Percentiles rank a stretch among this genome's conserved stretches.
These are phyloP conservation scores for Drosophila nigrodunni DNA, from an alignment of 1,140 invertebrate genomes.

Conservation along the genomic window DNA sequence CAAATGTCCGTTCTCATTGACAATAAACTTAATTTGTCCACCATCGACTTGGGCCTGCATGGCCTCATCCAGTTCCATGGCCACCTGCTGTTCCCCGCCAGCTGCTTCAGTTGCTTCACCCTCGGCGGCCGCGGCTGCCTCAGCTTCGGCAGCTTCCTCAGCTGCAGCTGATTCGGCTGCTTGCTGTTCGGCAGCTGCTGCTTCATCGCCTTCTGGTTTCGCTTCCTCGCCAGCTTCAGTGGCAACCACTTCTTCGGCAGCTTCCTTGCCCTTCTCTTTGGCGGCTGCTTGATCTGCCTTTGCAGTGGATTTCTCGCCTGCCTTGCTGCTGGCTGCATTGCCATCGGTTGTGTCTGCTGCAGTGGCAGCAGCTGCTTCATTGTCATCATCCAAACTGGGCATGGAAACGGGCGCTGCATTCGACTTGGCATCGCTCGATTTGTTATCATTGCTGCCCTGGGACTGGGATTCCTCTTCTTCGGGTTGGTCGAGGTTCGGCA, in stretches of 20 bases:
- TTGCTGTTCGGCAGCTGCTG: conserved; percentile 51
- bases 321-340: conserved; percentile 46
- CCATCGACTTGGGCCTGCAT: conserved; percentile 83
- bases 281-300: conserved; percentile 45
- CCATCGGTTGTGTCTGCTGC: conserved; percentile 47
- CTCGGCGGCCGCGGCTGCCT: conserved; percentile 33
- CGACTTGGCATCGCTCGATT: conserved; percentile 50
- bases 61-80: conserved; percentile 83
- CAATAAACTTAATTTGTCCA: conserved; percentile 84
- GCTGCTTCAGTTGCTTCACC: conserved; percentile 53
- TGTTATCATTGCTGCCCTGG: conserved; percentile 56
- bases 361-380: conserved; percentile 59
- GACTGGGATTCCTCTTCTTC: conserved; percentile 78
- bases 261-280: conserved; percentile 56
- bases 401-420: conserved; percentile 76
- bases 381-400: conserved; percentile 84
- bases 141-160: conserved; percentile 50
- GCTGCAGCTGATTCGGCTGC: conserved; percentile 47
- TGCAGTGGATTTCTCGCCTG: conserved; percentile 28
- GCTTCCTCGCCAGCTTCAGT: conserved; percentile 30
- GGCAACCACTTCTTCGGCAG: conserved; percentile 14
- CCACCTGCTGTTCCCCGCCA: conserved; percentile 72
- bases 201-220: conserved; percentile 48
- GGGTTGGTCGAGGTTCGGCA: conserved; percentile 80
- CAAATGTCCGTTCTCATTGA: conserved; percentile 83